Evolutionary conservation across 2,113 vertebrate genomes (phyloP), one percentile per base, ranked within the genome.

Genomic region (Pseudopodoces humilis): DNA sequence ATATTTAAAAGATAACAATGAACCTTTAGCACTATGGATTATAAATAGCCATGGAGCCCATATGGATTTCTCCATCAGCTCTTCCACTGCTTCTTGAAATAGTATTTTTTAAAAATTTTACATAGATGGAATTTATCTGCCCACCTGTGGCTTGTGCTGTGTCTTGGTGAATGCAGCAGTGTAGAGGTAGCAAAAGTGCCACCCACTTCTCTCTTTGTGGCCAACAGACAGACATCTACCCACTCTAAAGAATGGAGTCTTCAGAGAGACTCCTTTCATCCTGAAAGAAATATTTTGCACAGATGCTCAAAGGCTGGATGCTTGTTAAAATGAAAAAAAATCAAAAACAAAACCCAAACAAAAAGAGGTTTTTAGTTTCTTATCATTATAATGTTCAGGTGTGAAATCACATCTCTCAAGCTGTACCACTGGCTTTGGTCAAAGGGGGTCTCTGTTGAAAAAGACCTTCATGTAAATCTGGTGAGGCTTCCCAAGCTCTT

Each of bases 331-430:
- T 10, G 2, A 5, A 75, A 31, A 60, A 27, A 30, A 23, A 23
- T 6, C 39, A 21, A 22, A n/a, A 7, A 53, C 15, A 69, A 27
- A 21, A 56, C 39, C 39, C 39, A 39, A 39, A 41, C 2, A 10
- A 31, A 27, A 43, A 16, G 4, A 1, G 0, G 2, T 13, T n/a
- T 56, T 70, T n/a, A 22, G 11, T 16, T 6, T 49, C 20, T 62
- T 75, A 5, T 11, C 2, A 41, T 7, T 14, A 17, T 9, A 16
- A 2, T 1, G 6, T 23, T 69, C 15, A 35, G 0, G 1, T 28
- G 17, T 72, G 53, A 80, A 92, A 56, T 47, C 15, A 15, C 3
- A 25, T 44, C 3, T 2, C 44, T 65, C 12, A 22, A 28, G 10
- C 16, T 22, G 20, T 5, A 21, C 1, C 27, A 3, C 2, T 39